phyloP scores from a whole-genome alignment of 2,888 invertebrate species.

The Lochmaea capreae region DNA sequence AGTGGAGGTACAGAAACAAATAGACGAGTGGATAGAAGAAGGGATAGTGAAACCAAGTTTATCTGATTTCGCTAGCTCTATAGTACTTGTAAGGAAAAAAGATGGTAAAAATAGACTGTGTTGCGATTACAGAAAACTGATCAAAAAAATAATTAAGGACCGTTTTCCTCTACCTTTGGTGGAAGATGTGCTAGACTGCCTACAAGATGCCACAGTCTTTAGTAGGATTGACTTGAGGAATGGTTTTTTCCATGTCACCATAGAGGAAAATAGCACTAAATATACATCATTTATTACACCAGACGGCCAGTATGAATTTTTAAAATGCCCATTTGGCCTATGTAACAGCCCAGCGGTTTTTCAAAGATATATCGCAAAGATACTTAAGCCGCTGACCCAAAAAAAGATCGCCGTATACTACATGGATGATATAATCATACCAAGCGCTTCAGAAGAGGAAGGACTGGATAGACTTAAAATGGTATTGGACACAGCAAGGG shows the following conservation, averaged over 20 bases:
- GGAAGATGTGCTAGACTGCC: constrained; percentile 57
- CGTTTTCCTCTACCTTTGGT: constrained; percentile 58
- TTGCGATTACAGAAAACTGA: constrained; percentile 42
- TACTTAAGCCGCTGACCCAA: constrained; percentile 25
- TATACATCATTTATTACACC: constrained; percentile 61
- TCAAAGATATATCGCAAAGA: constrained; percentile 25
- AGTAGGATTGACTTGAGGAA: constrained; percentile 32
- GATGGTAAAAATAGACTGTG: constrained; percentile 37
- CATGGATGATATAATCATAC: constrained; percentile 41
- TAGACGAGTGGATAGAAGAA: constrained; percentile 10
- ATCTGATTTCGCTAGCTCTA: constrained; percentile 46
- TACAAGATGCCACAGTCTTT: constrained; percentile 47
- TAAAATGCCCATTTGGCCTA: constrained; percentile 61
- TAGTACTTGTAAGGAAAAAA: constrained; percentile 41
- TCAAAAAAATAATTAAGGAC: constrained; percentile 39
- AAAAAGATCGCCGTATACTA: constrained; percentile 23
- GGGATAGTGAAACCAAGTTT: constrained; percentile 45
- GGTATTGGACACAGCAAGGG: constrained; percentile 48
- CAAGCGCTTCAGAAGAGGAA: constrained; percentile 30
- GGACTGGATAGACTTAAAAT: constrained; percentile 49
- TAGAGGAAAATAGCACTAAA: constrained; percentile 49
- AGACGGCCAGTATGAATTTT: constrained; percentile 61
- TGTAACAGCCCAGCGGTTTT: constrained; percentile 41
- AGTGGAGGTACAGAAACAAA: not conserved
- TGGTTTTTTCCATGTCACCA: constrained; percentile 57